Evolutionary conservation across 2,888 invertebrate genomes (phyloP).

Genomic region (Agrochola litura): DNA sequence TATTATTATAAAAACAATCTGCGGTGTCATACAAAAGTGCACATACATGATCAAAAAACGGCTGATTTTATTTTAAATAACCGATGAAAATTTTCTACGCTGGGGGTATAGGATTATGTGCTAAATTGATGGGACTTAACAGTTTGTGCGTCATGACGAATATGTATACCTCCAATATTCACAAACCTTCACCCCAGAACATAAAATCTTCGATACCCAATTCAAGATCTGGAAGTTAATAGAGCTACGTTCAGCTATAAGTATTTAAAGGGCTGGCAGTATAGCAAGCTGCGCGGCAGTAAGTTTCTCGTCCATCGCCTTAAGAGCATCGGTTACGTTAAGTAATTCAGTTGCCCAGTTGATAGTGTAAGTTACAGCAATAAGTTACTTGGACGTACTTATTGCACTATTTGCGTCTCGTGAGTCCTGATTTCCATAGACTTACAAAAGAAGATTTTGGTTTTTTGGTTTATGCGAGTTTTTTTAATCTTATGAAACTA

Average conservation of each 20-base stretch:
- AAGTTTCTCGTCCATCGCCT: constrained; percentile 54
- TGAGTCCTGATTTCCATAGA: constrained; percentile 45
- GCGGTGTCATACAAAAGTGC: neutral
- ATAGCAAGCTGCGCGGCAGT: constrained; percentile 25
- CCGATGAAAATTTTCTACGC: neutral
- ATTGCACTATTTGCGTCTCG: constrained; percentile 50
- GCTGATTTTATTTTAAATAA: neutral
- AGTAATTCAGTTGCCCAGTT: constrained; percentile 61
- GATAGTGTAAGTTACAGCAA: constrained; percentile 56
- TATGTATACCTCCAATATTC: neutral
- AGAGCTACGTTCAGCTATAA: constrained; percentile 22
- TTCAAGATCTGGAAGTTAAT: neutral
- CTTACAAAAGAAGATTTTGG: constrained; percentile 13
- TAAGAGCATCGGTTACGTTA: constrained; percentile 64
- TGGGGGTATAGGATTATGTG: neutral
- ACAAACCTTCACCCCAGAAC: neutral
- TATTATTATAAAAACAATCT: too few relatives aligned
- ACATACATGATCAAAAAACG: neutral
- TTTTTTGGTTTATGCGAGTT: neutral
- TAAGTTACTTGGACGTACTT: constrained; percentile 52
- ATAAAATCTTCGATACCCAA: neutral
- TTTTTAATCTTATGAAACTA: neutral
- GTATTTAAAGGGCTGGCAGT: constrained; percentile 43
- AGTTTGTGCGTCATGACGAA: neutral
- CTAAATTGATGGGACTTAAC: neutral